phyloP scores from a whole-genome alignment of 2,888 invertebrate genomes.

The Pyralis farinalis region DNA sequence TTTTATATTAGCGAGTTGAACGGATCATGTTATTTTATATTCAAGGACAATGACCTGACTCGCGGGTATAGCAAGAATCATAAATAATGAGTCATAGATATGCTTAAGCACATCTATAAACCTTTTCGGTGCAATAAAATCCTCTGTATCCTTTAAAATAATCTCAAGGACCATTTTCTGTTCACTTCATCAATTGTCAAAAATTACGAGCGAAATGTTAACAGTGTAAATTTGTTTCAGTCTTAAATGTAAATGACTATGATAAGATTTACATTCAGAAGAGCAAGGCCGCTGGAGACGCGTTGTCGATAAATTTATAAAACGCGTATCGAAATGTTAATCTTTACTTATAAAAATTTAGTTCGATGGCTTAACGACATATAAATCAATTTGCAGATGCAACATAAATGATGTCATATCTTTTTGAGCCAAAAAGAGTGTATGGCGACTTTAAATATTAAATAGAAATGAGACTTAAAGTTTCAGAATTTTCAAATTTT shows the following conservation, averaged over 20 bases:
- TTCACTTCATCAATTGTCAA: too few relatives aligned
- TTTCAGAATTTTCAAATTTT: too few relatives aligned
- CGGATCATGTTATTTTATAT: constrained; percentile 29
- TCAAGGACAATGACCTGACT: constrained; percentile 26
- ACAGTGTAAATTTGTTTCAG: too few relatives aligned
- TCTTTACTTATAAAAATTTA: not conserved
- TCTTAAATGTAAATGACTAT: constrained; percentile 18
- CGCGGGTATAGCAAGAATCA: constrained; percentile 1
- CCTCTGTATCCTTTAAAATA: too few relatives aligned
- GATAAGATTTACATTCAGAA: constrained; percentile 22
- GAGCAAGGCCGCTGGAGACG: not conserved
- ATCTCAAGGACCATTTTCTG: too few relatives aligned
- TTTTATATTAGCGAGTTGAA: constrained; percentile 31
- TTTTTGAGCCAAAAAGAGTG: too few relatives aligned
- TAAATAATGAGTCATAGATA: not conserved
- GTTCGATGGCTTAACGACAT: not conserved
- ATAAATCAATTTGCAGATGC: not conserved
- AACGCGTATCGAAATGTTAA: not conserved
- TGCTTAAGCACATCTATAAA: too few relatives aligned
- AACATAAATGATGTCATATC: too few relatives aligned
- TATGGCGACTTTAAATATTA: too few relatives aligned
- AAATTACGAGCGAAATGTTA: too few relatives aligned
- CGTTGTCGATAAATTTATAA: not conserved
- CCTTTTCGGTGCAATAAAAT: too few relatives aligned
- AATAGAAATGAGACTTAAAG: too few relatives aligned